phyloP scores from a whole-genome alignment of 2,888 invertebrate species.

The Stenchaetothrips biformis region DNA sequence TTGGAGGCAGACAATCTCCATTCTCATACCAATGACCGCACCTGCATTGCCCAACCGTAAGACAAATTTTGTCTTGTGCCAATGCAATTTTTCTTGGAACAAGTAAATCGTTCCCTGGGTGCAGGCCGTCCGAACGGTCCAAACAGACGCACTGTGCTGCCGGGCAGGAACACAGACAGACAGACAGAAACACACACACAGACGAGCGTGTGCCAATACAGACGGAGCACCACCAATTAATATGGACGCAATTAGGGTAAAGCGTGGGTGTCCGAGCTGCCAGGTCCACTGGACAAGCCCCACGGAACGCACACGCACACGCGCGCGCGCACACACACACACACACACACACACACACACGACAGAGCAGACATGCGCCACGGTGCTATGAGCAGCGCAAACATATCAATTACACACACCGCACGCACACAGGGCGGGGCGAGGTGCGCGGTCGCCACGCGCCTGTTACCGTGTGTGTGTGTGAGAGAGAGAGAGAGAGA shows the following conservation, averaged over 20 bases:
- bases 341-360: conserved; percentile 15
- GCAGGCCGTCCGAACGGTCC: neutral
- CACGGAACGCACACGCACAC: neutral
- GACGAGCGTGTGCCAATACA: too few relatives aligned
- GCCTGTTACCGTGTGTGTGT: neutral
- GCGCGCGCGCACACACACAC: neutral
- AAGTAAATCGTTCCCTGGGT: too few relatives aligned
- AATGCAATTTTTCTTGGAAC: neutral
- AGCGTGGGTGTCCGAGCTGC: neutral
- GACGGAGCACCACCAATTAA: neutral
- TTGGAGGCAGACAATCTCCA: too few relatives aligned
- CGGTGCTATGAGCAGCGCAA: neutral
- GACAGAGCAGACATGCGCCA: too few relatives aligned
- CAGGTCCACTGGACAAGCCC: neutral
- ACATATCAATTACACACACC: neutral
- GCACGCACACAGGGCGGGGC: neutral
- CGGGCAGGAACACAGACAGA: neutral
- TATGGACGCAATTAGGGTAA: conserved; percentile 2
- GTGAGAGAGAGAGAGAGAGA: neutral
- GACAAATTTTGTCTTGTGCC: neutral
- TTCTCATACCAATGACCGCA: too few relatives aligned
- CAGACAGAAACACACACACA: neutral
- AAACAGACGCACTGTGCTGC: neutral
- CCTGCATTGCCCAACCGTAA: too few relatives aligned
- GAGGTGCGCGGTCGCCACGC: neutral